phyloP scores from a whole-genome alignment of 2,888 invertebrate species.

The Pherbina coryleti region DNA sequence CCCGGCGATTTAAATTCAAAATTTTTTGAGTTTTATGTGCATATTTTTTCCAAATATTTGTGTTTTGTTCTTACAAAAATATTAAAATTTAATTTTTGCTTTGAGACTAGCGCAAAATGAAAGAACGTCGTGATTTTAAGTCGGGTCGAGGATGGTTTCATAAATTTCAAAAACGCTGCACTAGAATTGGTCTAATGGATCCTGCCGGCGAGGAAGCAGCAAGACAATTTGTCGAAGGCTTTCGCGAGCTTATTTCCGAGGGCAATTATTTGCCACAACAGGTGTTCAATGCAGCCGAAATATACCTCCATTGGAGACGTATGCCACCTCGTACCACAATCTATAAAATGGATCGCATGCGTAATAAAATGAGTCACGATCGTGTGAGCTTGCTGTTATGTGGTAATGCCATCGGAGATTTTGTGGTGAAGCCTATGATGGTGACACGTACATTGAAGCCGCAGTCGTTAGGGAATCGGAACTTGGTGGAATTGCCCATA shows the following conservation, averaged over 20 bases:
- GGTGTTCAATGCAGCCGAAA: constrained; percentile 33
- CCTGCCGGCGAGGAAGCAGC: neutral
- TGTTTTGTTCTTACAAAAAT: no score
- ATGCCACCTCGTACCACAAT: constrained; percentile 23
- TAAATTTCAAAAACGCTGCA: constrained; percentile 31
- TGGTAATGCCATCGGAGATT: constrained; percentile 34
- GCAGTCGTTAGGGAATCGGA: neutral
- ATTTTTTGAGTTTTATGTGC: no score
- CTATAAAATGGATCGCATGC: constrained; percentile 2
- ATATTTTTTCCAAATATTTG: no score
- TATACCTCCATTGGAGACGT: constrained; percentile 32
- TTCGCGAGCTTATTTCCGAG: neutral
- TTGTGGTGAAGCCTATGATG: constrained; percentile 37
- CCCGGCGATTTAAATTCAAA: no score
- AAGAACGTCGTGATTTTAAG: constrained; percentile 24
- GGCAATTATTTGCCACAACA: constrained; percentile 34
- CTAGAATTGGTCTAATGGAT: neutral
- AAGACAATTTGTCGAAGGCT: neutral
- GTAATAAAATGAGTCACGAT: constrained; percentile 20
- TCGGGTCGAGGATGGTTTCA: constrained; percentile 30
- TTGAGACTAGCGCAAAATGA: neutral
- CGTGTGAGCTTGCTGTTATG: constrained; percentile 31
- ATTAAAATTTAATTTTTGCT: no score
- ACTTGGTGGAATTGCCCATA: constrained; percentile 15
- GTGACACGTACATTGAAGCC: constrained; percentile 18